phyloP scores from a whole-genome alignment of 2,113 vertebrate genomes.

The Illadopsis cleaveri region DNA sequence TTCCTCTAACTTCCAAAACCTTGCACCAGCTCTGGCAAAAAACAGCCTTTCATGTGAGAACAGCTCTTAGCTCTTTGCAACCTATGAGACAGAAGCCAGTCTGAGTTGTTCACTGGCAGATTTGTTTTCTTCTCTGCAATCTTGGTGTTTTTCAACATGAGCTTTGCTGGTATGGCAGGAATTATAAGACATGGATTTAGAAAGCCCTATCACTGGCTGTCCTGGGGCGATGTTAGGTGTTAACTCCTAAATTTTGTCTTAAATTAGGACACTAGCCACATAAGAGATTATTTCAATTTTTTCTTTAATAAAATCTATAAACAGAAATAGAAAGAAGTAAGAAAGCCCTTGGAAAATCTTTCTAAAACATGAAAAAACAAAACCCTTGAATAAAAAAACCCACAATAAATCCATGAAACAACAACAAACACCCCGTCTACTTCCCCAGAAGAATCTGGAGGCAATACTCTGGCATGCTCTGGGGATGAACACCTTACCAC shows the following conservation, averaged over 20 bases:
- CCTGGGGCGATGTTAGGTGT: rapidly evolving
- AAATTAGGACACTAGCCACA: neutral
- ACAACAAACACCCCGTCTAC: neutral
- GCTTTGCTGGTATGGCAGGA: neutral
- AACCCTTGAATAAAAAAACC: neutral
- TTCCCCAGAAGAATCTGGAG: neutral
- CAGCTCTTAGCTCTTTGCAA: neutral
- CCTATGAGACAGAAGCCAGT: neutral
- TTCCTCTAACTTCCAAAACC: neutral
- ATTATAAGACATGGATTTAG: neutral
- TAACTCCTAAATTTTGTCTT: neutral
- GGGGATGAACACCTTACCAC: neutral
- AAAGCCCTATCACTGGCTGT: neutral
- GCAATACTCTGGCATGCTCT: neutral
- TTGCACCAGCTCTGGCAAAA: neutral
- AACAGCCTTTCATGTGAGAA: neutral
- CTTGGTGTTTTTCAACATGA: neutral
- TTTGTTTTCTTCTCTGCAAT: neutral
- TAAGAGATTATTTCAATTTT: rapidly evolving
- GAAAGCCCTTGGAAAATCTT: neutral
- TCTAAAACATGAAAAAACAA: neutral
- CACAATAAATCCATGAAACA: neutral
- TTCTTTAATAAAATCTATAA: neutral
- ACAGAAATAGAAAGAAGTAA: neutral
- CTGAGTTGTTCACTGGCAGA: neutral